Evolutionary conservation across 2,888 invertebrate genomes (phyloP), one percentile per base, ranked within the genome.

Genomic region (Chaetogeoica ovagalla): DNA sequence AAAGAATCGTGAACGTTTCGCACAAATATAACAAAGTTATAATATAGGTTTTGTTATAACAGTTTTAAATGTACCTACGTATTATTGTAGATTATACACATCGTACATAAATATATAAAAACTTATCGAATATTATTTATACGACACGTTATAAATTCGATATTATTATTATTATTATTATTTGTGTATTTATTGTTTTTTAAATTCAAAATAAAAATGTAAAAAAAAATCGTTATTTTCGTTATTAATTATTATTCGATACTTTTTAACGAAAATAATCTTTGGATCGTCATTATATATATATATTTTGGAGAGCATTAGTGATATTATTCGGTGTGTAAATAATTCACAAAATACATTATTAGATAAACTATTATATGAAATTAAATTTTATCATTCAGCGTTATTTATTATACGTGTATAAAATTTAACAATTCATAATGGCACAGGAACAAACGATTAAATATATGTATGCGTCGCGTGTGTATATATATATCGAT

Each of bases 21-120:
- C 65, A 65, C 74, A 39, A 74, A 39, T 21, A 73, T 21, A 73
- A n/a, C 63, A 65, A 65, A 65, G 21, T 65, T 65, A 21, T 72
- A 30, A 30, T 30, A 30, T 73, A 21, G n/a, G 65, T 63, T 65
- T 74, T 55, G 39, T 65, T 37, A 37, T 57, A 55, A 4, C 30
- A 37, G 17, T 55, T 55, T 55, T 69, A 69, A 69, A 15, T 48
- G 30, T 30, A 30, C n/a, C n/a, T n/a, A n/a, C n/a, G 11, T 69
- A 30, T 69, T 69, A 55, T 66, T 65, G 30, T 30, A 65, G 37
- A 17, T 37, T 0, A 30, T 30, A 63, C n/a, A 48, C 48, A 48
- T 48, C 13, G 3, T 48, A 13, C 11, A 48, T 48, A 48, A 48
- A 48, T 62, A 59, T 62, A 59, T 21, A 55, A 4, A 30, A 30